Evolutionary conservation across 2,113 vertebrate species (phyloP).

Genomic region (Axis porcinus): DNA sequence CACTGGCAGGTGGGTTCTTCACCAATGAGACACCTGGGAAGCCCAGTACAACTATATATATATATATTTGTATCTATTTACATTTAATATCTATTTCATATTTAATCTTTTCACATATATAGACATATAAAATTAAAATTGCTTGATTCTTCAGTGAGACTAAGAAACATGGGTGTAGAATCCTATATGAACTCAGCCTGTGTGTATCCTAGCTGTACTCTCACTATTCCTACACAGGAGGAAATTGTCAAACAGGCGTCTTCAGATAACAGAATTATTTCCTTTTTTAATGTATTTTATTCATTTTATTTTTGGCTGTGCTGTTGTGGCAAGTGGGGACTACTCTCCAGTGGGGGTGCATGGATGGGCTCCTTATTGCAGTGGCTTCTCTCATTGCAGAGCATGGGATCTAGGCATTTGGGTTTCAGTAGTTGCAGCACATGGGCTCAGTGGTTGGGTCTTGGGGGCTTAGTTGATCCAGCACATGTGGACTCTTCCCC

Average conservation of each 20-base stretch:
- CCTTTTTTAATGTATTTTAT: neutral
- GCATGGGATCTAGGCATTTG: neutral
- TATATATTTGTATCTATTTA: neutral
- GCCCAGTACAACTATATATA: neutral
- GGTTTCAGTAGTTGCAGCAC: neutral
- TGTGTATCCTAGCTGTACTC: neutral
- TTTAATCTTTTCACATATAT: neutral
- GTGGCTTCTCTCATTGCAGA: neutral
- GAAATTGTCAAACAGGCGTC: neutral
- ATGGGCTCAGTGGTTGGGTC: neutral
- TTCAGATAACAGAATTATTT: neutral
- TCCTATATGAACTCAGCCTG: neutral
- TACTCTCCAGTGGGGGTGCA: neutral
- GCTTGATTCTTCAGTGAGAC: neutral
- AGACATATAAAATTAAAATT: neutral
- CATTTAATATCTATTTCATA: neutral
- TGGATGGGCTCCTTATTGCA: neutral
- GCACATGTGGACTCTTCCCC: neutral
- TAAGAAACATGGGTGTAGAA: neutral
- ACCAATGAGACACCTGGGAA: neutral
- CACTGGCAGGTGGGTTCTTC: neutral
- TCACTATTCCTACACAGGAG: neutral
- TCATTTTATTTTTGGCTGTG: neutral
- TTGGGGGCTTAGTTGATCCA: neutral
- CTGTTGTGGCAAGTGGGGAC: neutral